Evolutionary conservation across 2,888 invertebrate species (phyloP), one percentile per base, ranked within the genome.

Genomic region (Philereme transversata): DNA sequence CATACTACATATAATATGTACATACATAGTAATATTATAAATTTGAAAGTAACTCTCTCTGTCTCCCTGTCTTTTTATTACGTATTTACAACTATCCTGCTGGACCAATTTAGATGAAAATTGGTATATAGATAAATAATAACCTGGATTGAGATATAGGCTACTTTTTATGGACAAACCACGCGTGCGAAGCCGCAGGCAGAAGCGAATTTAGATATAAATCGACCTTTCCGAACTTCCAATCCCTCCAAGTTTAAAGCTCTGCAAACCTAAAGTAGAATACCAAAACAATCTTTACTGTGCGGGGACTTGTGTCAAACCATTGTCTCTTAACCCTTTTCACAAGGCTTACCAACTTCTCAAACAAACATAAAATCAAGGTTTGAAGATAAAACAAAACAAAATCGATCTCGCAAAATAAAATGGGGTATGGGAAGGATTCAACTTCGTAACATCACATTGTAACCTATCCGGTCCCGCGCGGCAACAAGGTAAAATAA

Each of bases 401-500:
- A 60, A 65, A 65, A 62, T 62, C 61, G 62, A 54, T 55, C 51
- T 47, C 51, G 55, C 49, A 55, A 54, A 60, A 60, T 55, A 57
- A 53, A 62, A 62, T 57, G 36, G 50, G 52, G 50, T 54, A 62
- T 44, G 50, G 43, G 50, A 62, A 53, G 49, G 52, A 50, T 46
- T 57, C 50, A 57, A 62, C 22, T 57, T 62, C 46, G 61, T 64
- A 65, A 67, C 67, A 64, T 68, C 60, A 67, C 69, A 70, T 68
- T 70, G 70, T 70, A 70, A 64, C 67, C 61, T 61, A 65, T 58
- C 57, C 57, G 55, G 60, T 62, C 54, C 57, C 63, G 57, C 56
- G 51, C 61, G 62, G 62, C 54, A 61, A 70, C 62, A 53, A 70
- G 64, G 62, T 69, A 70, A 72, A 70, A 72, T 53, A 54, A 67